Percentiles rank a stretch among this genome's conserved stretches.
These are phyloP conservation scores for Plestiodon gilberti DNA, from an alignment of 2,113 vertebrate species.

Conservation along the genomic window DNA sequence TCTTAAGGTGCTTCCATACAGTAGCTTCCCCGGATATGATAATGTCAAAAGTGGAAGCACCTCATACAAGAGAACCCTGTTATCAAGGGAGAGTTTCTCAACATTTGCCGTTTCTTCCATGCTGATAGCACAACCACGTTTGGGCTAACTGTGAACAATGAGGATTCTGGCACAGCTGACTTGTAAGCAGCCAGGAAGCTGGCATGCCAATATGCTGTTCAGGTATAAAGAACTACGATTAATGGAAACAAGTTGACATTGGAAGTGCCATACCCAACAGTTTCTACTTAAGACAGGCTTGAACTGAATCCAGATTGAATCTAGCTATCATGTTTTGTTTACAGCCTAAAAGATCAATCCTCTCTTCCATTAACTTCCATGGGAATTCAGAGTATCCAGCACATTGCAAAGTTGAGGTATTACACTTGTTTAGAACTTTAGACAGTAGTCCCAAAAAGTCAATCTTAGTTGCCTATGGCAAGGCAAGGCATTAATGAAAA, in stretches of 20 bases:
- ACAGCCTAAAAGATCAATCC: background rate
- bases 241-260: background rate
- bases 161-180: background rate
- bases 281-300: background rate
- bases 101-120: background rate
- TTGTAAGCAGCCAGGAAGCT: background rate
- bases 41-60: background rate
- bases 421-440: background rate
- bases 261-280: background rate
- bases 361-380: background rate
- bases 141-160: background rate
- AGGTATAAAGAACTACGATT: background rate
- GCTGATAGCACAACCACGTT: background rate
- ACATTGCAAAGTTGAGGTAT: no score
- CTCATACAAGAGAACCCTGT: background rate
- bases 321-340: background rate
- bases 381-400: background rate
- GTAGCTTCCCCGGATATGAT: background rate
- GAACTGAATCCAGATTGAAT: background rate
- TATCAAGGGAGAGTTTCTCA: background rate
- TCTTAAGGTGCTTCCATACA: background rate
- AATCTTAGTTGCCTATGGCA: background rate
- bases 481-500: background rate
- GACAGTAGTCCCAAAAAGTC: background rate
- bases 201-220: background rate